A percentile compares a stretch with the other conserved stretches of the same genome.
Conservation (phyloP, 2,113 vertebrate species). For the Aldabrachelys gigantea region DNA sequence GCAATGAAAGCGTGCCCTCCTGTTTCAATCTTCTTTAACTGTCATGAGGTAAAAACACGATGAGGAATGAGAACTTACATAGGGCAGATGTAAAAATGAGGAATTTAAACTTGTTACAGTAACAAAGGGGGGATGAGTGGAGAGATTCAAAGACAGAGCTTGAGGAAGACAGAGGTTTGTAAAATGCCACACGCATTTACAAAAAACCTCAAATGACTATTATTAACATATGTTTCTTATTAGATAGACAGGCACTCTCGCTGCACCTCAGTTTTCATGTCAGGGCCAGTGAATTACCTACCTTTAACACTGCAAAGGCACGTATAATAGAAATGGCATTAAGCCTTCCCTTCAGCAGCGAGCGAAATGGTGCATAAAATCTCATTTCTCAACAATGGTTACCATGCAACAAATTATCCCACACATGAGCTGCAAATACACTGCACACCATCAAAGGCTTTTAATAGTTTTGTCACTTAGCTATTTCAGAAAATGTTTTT, state of each 20-base stretch:
- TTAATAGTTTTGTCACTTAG: conserved; percentile 45
- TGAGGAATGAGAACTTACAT: background rate
- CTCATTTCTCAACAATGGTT: background rate
- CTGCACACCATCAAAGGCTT: background rate
- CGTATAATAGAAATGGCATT: background rate
- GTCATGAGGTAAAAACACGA: background rate
- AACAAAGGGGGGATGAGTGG: background rate
- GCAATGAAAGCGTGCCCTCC: background rate
- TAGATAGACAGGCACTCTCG: background rate
- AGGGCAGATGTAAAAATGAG: background rate
- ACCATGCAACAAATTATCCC: conserved; percentile 7
- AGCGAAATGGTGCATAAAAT: background rate
- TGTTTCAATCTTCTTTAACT: background rate
- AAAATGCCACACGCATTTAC: background rate
- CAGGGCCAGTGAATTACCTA: background rate
- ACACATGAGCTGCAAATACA: conserved; percentile 36
- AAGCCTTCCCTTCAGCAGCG: background rate
- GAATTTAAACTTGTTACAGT: background rate
- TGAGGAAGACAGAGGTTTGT: background rate
- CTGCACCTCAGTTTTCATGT: background rate
- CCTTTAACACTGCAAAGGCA: background rate
- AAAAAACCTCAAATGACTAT: background rate
- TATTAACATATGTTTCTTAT: background rate
- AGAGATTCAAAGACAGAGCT: background rate
- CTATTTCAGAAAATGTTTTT: conserved; percentile 31